phyloP scores from a whole-genome alignment of 2,113 vertebrate species.

The Pseudonaja textilis region DNA sequence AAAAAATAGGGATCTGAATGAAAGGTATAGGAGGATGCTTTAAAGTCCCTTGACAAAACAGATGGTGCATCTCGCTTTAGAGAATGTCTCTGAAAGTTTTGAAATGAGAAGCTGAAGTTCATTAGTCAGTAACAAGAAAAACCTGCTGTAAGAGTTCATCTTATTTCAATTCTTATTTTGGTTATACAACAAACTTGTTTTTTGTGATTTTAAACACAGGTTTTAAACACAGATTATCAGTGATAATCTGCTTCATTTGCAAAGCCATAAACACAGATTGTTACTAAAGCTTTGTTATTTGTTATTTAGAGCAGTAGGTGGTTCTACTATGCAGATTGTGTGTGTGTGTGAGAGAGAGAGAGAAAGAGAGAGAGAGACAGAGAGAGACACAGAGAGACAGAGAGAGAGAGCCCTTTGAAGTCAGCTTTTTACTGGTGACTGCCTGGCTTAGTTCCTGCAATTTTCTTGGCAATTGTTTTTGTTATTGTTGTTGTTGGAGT shows the following conservation, averaged over 20 bases:
- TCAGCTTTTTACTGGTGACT: not conserved
- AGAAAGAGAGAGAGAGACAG: too few relatives aligned
- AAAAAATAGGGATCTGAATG: not conserved
- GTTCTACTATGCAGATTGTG: rapidly evolving
- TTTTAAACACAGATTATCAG: not conserved
- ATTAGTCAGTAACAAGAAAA: not conserved
- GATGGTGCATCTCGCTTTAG: not conserved
- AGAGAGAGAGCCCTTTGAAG: too few relatives aligned
- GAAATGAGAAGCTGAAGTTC: not conserved
- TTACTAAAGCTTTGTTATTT: not conserved
- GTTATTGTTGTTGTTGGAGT: too few relatives aligned
- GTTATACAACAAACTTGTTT: not conserved
- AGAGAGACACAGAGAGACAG: too few relatives aligned
- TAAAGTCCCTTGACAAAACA: not conserved
- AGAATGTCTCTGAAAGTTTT: not conserved
- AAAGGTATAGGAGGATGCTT: too few relatives aligned
- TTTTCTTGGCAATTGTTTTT: not conserved
- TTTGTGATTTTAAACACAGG: slow-evolving; percentile 1
- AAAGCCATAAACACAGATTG: not conserved
- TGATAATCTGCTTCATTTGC: slow-evolving; percentile 1
- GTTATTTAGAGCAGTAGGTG: not conserved
- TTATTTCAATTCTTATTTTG: not conserved
- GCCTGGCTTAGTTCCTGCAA: not conserved
- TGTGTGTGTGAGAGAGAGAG: too few relatives aligned
- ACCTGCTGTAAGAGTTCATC: not conserved